Conservation (phyloP, 2,797 vertebrate species). For the Lemur catta region DNA sequence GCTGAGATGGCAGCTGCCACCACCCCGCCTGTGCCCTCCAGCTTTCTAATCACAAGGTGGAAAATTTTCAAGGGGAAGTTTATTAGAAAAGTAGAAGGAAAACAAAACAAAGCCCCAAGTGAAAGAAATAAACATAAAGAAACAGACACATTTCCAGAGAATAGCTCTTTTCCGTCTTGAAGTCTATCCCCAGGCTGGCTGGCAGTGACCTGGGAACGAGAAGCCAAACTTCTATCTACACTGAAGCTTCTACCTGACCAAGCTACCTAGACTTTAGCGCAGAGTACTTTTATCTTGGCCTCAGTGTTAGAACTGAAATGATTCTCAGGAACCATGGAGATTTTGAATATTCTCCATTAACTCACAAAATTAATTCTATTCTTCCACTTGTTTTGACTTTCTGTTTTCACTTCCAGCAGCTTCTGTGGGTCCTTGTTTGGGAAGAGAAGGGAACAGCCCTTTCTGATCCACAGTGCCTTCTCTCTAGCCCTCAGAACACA, state of each 20-base stretch:
- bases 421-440: not conserved
- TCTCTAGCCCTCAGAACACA: not conserved
- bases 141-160: not conserved
- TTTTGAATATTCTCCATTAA: not conserved
- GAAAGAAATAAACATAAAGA: not conserved
- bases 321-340: not conserved
- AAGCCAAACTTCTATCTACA: not conserved
- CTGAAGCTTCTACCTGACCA: not conserved
- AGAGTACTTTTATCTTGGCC: not conserved
- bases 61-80: slow-evolving; percentile 60
- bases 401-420: not conserved
- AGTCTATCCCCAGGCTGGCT: not conserved
- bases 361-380: not conserved
- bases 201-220: not conserved
- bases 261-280: not conserved
- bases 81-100: slow-evolving; percentile 47
- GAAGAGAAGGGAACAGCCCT: not conserved
- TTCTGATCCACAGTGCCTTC: not conserved
- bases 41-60: slow-evolving; percentile 60
- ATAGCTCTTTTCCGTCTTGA: not conserved
- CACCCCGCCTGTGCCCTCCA: slow-evolving; percentile 46
- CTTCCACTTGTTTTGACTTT: not conserved
- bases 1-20: slow-evolving; percentile 63
- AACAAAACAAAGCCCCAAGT: slow-evolving; percentile 42
- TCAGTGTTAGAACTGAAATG: not conserved